These are phyloP conservation scores for Centropus unirufus DNA, from an alignment of 2,113 vertebrate genomes.

Conservation along the genomic window DNA sequence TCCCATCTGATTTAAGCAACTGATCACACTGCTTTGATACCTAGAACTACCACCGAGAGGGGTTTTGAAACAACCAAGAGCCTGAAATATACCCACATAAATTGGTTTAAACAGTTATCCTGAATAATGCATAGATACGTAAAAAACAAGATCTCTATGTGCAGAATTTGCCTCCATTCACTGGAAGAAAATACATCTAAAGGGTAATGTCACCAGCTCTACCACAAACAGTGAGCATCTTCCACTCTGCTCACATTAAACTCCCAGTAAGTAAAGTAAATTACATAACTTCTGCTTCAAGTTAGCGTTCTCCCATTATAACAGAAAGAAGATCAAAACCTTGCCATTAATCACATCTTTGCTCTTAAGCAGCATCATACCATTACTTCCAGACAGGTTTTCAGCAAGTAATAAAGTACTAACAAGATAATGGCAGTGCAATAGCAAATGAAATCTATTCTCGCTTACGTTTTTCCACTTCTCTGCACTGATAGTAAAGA, in stretches of 20 bases:
- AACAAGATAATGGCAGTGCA: conserved; percentile 57
- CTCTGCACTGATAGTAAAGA: conserved; percentile 58
- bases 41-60: neutral
- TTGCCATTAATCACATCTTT: conserved; percentile 51
- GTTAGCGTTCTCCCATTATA: neutral
- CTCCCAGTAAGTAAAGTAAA: neutral
- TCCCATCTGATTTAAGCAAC: neutral
- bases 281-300: conserved; percentile 40
- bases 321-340: conserved; percentile 30
- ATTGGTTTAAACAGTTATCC: neutral
- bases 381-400: conserved; percentile 44
- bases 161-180: neutral
- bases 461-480: conserved; percentile 59
- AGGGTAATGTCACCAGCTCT: neutral
- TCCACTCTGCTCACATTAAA: neutral
- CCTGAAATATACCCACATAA: neutral
- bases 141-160: neutral
- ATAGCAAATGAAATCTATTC: conserved; percentile 53
- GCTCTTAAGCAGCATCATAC: conserved; percentile 9
- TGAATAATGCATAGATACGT: neutral
- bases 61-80: neutral
- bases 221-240: neutral
- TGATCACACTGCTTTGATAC: neutral
- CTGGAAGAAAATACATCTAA: neutral
- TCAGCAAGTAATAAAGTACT: conserved; percentile 52